A percentile compares a stretch with the other conserved stretches of the same genome.
These are phyloP conservation scores for Phengaris arion DNA, from an alignment of 2,888 invertebrate genomes.

Conservation along the genomic window DNA sequence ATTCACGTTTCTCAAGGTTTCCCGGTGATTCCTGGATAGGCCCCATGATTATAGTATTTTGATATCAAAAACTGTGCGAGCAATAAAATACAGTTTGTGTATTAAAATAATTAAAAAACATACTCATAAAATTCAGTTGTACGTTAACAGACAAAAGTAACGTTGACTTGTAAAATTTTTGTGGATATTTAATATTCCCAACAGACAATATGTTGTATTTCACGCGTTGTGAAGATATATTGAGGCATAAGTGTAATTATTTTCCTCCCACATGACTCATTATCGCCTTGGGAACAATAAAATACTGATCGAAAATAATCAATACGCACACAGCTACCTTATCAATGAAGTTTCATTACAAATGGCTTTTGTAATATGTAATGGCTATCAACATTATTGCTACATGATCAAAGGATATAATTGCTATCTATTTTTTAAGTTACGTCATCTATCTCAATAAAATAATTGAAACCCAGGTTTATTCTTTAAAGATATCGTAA, in stretches of 20 bases:
- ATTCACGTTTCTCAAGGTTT: no score
- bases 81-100: background rate
- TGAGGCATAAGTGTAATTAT: constrained; percentile 28
- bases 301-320: constrained; percentile 33
- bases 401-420: background rate
- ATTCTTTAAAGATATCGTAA: background rate
- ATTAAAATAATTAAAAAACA: background rate
- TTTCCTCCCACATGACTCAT: constrained; percentile 30
- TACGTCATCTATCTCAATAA: background rate
- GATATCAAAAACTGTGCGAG: background rate
- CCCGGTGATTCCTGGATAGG: no score
- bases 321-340: constrained; percentile 26
- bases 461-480: background rate
- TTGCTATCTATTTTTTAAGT: background rate
- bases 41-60: no score
- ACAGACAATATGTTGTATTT: constrained; percentile 16
- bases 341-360: constrained; percentile 29
- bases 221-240: constrained; percentile 23
- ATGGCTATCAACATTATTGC: constrained; percentile 27
- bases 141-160: background rate
- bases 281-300: constrained; percentile 32
- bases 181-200: constrained; percentile 21
- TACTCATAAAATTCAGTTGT: background rate
- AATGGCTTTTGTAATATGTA: constrained; percentile 28
- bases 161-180: constrained; percentile 7